Conservation (phyloP, 2,888 invertebrate genomes). For the Achlya flavicornis region DNA sequence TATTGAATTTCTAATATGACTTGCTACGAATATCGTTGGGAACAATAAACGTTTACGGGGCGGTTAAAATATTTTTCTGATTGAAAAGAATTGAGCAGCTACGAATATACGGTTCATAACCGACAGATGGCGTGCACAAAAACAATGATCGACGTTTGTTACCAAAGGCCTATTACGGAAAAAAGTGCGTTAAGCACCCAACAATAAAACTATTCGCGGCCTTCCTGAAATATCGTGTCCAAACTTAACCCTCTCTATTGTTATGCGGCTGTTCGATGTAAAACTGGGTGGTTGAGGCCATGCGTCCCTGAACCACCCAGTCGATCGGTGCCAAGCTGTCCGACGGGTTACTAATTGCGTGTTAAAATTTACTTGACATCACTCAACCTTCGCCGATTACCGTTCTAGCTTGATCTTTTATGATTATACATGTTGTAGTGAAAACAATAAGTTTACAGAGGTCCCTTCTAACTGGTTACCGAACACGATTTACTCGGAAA, state of each 20-base stretch:
- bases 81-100: slow-evolving; percentile 54
- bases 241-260: slow-evolving; percentile 37
- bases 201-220: slow-evolving; percentile 59
- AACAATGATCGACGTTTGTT: slow-evolving; percentile 70
- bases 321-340: slow-evolving; percentile 77
- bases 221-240: slow-evolving; percentile 43
- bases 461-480: slow-evolving; percentile 45
- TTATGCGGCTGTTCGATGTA: slow-evolving; percentile 36
- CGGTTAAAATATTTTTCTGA: slow-evolving; percentile 46
- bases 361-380: slow-evolving; percentile 81
- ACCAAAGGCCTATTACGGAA: slow-evolving; percentile 57
- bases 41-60: slow-evolving; percentile 13
- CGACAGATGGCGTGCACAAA: slow-evolving; percentile 68
- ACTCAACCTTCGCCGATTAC: slow-evolving; percentile 68
- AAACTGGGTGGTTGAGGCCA: slow-evolving; percentile 39
- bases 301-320: slow-evolving; percentile 61
- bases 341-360: slow-evolving; percentile 76
- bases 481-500: slow-evolving; percentile 65
- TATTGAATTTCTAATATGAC: background rate
- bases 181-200: slow-evolving; percentile 59
- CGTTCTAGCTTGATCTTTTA: slow-evolving; percentile 52
- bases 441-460: slow-evolving; percentile 48
- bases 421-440: slow-evolving; percentile 31
- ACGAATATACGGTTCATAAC: slow-evolving; percentile 53
- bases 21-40: background rate